Base-by-base conservation (phyloP, 2,888 invertebrate species). In the Hypomecis punctinalis region DNA sequence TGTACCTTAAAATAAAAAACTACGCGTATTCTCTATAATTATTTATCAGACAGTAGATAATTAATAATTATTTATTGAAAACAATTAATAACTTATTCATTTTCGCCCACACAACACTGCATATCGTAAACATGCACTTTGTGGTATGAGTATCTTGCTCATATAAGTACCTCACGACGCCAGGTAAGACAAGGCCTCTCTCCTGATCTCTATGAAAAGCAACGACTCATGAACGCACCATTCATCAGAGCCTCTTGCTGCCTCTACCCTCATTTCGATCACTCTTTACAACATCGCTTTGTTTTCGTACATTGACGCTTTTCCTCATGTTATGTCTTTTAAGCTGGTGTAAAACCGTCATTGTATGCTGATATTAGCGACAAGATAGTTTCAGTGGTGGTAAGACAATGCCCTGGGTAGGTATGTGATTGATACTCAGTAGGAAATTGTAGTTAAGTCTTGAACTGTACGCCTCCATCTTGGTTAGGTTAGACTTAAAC, bases 371-470 rank as follows among this genome's bases (percentile, higher is more conserved):
- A 47, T 39, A 13, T 23, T n/a, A n/a, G 45, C 39, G 8, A 59
- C 51, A 6, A 2, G 6, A 10, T n/a, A 7, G 8, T 10, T 23
- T 10, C 54, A 13, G 43, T 53, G 43, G 6, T 49, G n/a, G 37
- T 33, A 33, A 45, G 56, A 59, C 59, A 60, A 61, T 33, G 40
- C 47, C 57, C 58, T 48, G 59, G 58, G 73, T 72, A 72, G 59
- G 68, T 67, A 68, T 68, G 75, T 79, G 80, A 81, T 81, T 79
- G 78, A 81, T 81, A 70, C 73, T 76, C 71, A 72, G 76, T 67
- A 70, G 70, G 73, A 77, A 75, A 75, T 76, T 74, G 76, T 75
- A 75, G 73, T 76, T 71, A 74, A 76, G 76, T 75, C 75, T 73
- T 73, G 74, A 73, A 67, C 69, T 68, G 73, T 68, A 70, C 58